Base-by-base conservation (phyloP, 2,888 invertebrate genomes). In the Apodemia zela region DNA sequence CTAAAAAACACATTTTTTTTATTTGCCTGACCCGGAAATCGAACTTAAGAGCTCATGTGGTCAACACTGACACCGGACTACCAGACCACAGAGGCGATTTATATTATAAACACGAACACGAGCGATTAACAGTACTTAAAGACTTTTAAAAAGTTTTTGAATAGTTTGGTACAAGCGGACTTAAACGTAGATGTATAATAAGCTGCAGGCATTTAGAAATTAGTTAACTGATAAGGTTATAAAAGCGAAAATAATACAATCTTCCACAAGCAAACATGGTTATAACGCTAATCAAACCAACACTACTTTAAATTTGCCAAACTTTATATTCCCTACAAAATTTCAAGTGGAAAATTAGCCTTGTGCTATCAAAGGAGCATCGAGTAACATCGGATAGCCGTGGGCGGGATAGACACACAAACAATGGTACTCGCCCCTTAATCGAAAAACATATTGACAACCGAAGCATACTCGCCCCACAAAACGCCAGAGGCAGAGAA, bases 401-500 rank as follows among this genome's bases (percentile, higher is more conserved):
- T 59, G 47, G 63, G 63, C 58, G 18, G 21, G 10, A 59, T 59
- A 45, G 47, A 59, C 63, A 63, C 38, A 54, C 64, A 65, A 65
- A 65, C 63, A 67, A 66, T 60, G 66, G 67, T 65, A 42, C 59
- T 67, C 62, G 57, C 62, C 65, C 67, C 70, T 47, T 72, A 69
- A 72, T 71, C 68, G 67, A 68, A 70, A 65, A 75, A 71, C 77
- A 75, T 77, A 80, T 77, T 75, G 77, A 77, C 75, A 73, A 67
- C 77, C 79, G 78, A 66, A 66, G 63, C 76, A 70, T 65, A 68
- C 65, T 54, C 54, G 54, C 25, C 25, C 71, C 69, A 70, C 73
- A 72, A 80, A 81, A 67, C 67, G 69, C 69, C 63, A 35, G 79
- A 81, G 87, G 77, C 70, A 65, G 71, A 73, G 79, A 84, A 87